Percentiles rank a stretch among this genome's conserved stretches.
These are phyloP conservation scores for Epinotia nisella DNA, from an alignment of 2,888 invertebrate species.

Conservation along the genomic window DNA sequence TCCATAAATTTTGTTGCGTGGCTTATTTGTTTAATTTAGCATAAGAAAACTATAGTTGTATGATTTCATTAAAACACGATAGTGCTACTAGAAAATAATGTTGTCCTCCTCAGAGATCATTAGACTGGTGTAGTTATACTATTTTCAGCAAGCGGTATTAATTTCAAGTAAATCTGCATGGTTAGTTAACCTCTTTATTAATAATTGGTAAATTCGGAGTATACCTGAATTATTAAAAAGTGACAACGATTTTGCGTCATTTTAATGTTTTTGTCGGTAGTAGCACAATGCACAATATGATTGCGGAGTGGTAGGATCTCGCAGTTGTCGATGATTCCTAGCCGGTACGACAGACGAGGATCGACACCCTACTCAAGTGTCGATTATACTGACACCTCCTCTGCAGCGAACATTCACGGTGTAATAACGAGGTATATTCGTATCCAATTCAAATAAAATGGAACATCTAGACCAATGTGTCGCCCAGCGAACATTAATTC, in stretches of 20 bases:
- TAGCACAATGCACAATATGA: too few species aligned
- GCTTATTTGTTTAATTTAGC: background rate
- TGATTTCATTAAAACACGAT: background rate
- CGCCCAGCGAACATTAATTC: background rate
- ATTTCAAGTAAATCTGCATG: too few species aligned
- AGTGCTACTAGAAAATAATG: background rate
- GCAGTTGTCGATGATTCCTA: background rate
- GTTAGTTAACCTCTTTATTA: too few species aligned
- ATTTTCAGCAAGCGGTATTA: too few species aligned
- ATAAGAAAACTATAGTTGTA: background rate
- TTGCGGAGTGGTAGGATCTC: background rate
- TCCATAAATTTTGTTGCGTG: background rate
- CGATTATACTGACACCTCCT: conserved; percentile 38
- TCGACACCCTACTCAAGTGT: conserved; percentile 47
- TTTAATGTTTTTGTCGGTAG: too few species aligned
- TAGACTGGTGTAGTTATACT: too few species aligned
- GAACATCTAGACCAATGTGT: conserved; percentile 8
- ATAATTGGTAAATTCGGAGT: too few species aligned
- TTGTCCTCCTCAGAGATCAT: too few species aligned
- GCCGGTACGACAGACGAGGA: conserved; percentile 15
- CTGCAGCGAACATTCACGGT: conserved; percentile 6
- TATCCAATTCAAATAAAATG: conserved; percentile 11
- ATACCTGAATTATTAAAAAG: too few species aligned
- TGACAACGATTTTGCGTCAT: too few species aligned
- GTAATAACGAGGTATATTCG: conserved; percentile 18